Conservation (phyloP, 2,113 vertebrate genomes). For the Otus sunia region DNA sequence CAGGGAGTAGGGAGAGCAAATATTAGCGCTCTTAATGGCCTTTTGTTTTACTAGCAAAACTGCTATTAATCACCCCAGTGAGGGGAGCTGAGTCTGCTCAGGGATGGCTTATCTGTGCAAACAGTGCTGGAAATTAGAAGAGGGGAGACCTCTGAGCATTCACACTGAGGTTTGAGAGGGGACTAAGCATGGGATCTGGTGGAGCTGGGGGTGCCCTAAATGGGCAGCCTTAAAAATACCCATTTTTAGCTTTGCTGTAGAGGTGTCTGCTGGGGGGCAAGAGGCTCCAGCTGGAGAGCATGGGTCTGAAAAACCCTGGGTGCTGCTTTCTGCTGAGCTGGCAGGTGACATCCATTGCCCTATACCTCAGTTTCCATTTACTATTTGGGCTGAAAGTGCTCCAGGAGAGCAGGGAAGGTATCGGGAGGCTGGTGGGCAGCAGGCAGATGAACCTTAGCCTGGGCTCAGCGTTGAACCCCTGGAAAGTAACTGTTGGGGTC, state of each 20-base stretch:
- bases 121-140: background rate
- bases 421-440: background rate
- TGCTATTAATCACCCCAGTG: background rate
- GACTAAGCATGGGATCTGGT: accelerated
- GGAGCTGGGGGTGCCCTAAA: no score
- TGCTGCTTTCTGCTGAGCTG: background rate
- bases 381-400: background rate
- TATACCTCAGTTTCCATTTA: background rate
- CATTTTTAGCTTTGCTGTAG: background rate
- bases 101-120: background rate
- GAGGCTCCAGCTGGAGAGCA: background rate
- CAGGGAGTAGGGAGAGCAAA: constrained; percentile 43
- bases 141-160: background rate
- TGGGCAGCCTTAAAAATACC: background rate
- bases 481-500: background rate
- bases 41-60: constrained; percentile 37
- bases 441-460: background rate
- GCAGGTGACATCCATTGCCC: background rate
- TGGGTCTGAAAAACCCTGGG: background rate
- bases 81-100: background rate
- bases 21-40: constrained; percentile 41
- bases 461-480: background rate
- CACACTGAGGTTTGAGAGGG: accelerated
- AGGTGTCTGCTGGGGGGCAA: background rate
- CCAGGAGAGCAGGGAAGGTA: background rate